Conservation (phyloP, 1,140 invertebrate species). For the Neotoxoptera formosana region DNA sequence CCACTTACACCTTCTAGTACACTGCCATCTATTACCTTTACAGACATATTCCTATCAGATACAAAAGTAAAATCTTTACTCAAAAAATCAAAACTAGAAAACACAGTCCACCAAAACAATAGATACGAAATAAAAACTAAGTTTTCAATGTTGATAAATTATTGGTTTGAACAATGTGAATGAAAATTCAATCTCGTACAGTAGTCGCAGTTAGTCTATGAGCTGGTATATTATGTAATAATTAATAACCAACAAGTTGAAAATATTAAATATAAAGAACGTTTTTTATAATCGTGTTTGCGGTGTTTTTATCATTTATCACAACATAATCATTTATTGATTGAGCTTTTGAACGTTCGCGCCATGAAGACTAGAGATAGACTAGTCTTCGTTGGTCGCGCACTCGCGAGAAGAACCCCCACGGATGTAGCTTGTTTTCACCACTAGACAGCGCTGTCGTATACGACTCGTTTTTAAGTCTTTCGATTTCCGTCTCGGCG, state of each 20-base stretch:
- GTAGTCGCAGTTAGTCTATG: background rate
- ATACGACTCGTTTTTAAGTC: no score
- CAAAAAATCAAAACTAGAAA: slow-evolving; percentile 24
- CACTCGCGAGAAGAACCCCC: no score
- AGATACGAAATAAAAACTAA: background rate
- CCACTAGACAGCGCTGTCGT: no score
- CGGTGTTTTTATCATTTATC: slow-evolving; percentile 16
- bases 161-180: background rate
- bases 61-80: background rate
- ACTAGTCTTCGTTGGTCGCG: no score
- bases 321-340: background rate
- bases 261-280: no score
- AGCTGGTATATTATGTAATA: background rate
- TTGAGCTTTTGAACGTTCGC: no score
- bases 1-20: slow-evolving; percentile 71
- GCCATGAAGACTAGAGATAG: no score
- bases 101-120: background rate
- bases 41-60: slow-evolving; percentile 14
- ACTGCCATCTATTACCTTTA: slow-evolving; percentile 70
- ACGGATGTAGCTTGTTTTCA: no score
- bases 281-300: no score
- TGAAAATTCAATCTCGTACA: background rate
- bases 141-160: background rate
- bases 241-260: no score
- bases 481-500: no score